Conservation (phyloP, 2,113 vertebrate genomes). For the Pontoporia blainvillei region DNA sequence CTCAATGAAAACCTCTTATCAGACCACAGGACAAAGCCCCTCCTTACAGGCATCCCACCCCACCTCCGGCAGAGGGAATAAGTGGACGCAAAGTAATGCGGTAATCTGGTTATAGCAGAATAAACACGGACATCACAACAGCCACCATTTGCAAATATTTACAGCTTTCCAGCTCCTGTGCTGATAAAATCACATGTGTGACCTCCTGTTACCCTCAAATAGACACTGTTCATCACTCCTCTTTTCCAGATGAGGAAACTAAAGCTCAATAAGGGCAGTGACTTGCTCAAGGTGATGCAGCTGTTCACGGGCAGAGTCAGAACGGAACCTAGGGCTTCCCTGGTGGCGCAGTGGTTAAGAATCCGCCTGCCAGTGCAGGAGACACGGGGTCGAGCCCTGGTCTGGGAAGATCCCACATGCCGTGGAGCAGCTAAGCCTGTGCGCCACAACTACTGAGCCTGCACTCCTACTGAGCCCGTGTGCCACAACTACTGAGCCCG, state of each 20-base stretch:
- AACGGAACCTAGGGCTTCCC: not conserved
- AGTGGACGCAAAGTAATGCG: not conserved
- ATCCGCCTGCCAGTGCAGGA: too few relatives aligned
- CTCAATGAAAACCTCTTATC: not conserved
- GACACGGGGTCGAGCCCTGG: too few relatives aligned
- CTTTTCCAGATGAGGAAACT: not conserved
- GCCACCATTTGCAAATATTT: not conserved
- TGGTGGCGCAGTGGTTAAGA: too few relatives aligned
- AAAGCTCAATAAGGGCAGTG: not conserved
- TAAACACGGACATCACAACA: not conserved
- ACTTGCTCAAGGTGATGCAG: not conserved
- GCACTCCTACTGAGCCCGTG: too few relatives aligned
- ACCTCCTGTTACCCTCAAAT: not conserved
- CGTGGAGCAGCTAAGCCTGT: too few relatives aligned
- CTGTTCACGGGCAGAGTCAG: not conserved
- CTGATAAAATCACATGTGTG: not conserved
- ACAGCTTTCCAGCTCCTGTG: rapidly evolving
- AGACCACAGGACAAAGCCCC: not conserved
- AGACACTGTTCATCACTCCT: not conserved
- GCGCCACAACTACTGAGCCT: too few relatives aligned
- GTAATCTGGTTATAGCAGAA: not conserved
- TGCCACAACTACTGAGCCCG: too few relatives aligned
- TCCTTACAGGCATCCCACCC: not conserved
- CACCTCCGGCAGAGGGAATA: not conserved
- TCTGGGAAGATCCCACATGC: too few relatives aligned